phyloP scores from a whole-genome alignment of 2,888 invertebrate species.

The Ichneumon xanthorius region DNA sequence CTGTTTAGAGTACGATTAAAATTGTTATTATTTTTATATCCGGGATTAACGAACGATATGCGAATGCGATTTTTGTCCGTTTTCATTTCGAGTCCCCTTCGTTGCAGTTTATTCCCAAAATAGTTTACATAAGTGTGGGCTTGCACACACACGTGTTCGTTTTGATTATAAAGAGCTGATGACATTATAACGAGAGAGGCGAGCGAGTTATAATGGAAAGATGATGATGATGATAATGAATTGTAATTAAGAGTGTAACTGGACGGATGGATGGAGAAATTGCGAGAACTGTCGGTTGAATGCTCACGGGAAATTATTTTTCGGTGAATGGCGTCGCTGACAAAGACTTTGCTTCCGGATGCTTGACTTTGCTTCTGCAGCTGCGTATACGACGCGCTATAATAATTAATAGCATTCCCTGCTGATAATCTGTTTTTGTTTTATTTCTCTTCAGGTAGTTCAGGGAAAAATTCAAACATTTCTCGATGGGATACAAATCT shows the following conservation, averaged over 20 bases:
- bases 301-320: constrained; percentile 40
- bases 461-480: too few relatives aligned
- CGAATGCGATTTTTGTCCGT: neutral
- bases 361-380: neutral
- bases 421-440: too few relatives aligned
- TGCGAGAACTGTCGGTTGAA: constrained; percentile 42
- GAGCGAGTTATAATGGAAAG: constrained; percentile 18
- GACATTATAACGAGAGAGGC: constrained; percentile 9
- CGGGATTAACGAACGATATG: neutral
- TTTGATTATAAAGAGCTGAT: neutral
- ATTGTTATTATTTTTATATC: neutral
- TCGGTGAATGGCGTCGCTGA: neutral
- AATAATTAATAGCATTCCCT: too few relatives aligned
- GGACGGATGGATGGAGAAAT: constrained; percentile 33
- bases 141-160: neutral
- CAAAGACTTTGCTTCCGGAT: neutral
- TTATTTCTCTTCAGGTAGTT: too few relatives aligned
- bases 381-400: too few relatives aligned
- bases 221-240: constrained; percentile 21
- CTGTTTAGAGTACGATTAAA: too few relatives aligned
- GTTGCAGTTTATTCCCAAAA: neutral
- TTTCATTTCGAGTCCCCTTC: neutral
- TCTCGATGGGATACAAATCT: too few relatives aligned
- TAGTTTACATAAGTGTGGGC: neutral
- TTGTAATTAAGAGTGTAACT: constrained; percentile 44